phyloP scores from a whole-genome alignment of 37 sponge, comb jelly and placozoan species.

The Ianthella basta region DNA sequence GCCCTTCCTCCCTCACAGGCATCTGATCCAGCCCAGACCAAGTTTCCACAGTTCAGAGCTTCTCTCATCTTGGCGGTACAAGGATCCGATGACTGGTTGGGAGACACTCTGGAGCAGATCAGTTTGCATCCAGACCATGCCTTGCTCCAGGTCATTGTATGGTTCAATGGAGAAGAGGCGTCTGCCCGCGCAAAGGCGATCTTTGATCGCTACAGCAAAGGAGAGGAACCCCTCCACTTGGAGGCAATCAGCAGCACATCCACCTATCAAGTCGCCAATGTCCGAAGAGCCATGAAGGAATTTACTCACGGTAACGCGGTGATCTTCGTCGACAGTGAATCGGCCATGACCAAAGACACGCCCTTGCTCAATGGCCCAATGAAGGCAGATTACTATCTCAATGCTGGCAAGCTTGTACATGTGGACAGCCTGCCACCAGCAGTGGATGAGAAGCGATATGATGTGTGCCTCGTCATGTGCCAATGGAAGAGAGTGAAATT shows the following conservation, averaged over 20 bases:
- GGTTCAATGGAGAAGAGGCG: constrained; percentile 47
- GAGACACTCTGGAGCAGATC: constrained; percentile 39
- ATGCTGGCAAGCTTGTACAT: too few relatives aligned
- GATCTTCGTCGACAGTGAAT: background rate
- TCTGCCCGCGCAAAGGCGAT: too few relatives aligned
- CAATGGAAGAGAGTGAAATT: constrained; percentile 58
- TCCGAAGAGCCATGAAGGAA: constrained; percentile 17
- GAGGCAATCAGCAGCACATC: too few relatives aligned
- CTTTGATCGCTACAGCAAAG: too few relatives aligned
- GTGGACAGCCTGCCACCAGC: too few relatives aligned
- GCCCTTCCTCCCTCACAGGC: constrained; percentile 47
- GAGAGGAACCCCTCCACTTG: too few relatives aligned
- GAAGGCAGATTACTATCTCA: too few relatives aligned
- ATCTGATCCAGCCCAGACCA: constrained; percentile 35
- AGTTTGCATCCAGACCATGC: constrained; percentile 13
- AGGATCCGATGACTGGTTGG: constrained; percentile 37
- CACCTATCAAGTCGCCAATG: too few relatives aligned
- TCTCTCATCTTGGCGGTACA: constrained; percentile 42
- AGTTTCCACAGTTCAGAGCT: constrained; percentile 45
- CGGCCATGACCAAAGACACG: background rate
- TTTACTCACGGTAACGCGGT: background rate
- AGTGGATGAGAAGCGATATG: background rate
- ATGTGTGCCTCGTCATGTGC: constrained; percentile 48
- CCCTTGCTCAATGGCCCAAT: too few relatives aligned
- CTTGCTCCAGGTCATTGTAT: constrained; percentile 55